Conservation (phyloP, 64 coral and sea anemone species). For the Cladopsammia gracilis region DNA sequence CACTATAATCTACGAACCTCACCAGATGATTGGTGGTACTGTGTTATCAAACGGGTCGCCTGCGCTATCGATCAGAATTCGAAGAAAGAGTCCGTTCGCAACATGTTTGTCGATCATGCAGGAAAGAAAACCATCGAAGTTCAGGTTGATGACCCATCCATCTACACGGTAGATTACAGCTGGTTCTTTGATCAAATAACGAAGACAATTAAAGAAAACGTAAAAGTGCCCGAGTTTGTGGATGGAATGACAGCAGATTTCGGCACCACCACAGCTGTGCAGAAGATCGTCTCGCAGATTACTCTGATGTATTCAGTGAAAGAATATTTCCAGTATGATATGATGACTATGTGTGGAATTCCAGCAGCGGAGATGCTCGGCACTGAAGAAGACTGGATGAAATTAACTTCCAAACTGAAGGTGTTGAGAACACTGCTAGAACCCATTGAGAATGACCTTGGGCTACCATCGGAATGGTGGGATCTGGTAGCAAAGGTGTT, state of each 20-base stretch:
- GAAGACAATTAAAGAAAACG: constrained; percentile 39
- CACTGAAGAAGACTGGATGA: constrained; percentile 71
- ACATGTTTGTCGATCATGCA: constrained; percentile 83
- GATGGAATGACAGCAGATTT: constrained; percentile 83
- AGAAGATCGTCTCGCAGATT: constrained; percentile 88
- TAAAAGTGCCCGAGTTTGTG: constrained; percentile 89
- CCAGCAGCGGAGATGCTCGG: constrained; percentile 71
- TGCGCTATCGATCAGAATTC: constrained; percentile 69
- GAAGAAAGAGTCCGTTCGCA: constrained; percentile 41
- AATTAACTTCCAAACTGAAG: constrained; percentile 59
- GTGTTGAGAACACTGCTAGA: constrained; percentile 44
- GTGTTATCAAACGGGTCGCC: constrained; percentile 66
- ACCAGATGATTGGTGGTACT: constrained; percentile 93
- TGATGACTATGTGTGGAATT: constrained; percentile 55
- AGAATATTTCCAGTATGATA: constrained; percentile 51
- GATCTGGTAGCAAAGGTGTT: constrained; percentile 52
- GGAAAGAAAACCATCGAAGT: constrained; percentile 79
- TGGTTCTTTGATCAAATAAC: constrained; percentile 81
- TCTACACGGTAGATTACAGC: constrained; percentile 67
- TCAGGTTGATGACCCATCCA: background rate
- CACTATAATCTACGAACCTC: constrained; percentile 87
- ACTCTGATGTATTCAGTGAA: constrained; percentile 81
- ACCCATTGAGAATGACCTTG: constrained; percentile 60
- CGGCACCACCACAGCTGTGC: constrained; percentile 61
- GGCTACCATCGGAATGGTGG: constrained; percentile 39